Evolutionary conservation across 2,113 vertebrate genomes (phyloP).

Genomic region (Rhagologus leucostigma): DNA sequence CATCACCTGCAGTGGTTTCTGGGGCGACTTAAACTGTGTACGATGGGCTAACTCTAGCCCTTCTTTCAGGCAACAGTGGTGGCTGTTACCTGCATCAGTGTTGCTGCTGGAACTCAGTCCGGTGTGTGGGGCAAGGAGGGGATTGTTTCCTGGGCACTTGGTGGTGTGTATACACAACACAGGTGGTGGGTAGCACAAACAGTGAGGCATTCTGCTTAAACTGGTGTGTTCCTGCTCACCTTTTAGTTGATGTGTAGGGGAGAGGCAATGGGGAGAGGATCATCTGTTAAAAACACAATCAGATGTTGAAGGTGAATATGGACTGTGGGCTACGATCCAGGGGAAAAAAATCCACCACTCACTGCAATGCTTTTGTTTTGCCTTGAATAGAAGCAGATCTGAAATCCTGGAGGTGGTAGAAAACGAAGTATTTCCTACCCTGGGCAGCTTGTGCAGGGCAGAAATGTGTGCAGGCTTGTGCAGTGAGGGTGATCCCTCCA

Average conservation of each 20-base stretch:
- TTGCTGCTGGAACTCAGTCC: neutral
- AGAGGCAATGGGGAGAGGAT: neutral
- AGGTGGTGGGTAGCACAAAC: neutral
- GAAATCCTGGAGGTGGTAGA: neutral
- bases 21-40: neutral
- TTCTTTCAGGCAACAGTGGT: neutral
- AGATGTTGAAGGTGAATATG: neutral
- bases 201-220: neutral
- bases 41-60: neutral
- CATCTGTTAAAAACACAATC: neutral
- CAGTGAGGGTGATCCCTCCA: neutral
- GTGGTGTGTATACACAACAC: neutral
- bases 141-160: neutral
- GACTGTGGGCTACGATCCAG: neutral
- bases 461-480: neutral
- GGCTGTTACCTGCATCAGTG: neutral
- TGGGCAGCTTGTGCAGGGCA: neutral
- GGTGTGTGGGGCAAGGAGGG: neutral
- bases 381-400: neutral
- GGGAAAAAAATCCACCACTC: neutral
- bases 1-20: neutral
- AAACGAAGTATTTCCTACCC: neutral
- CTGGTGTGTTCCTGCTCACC: neutral
- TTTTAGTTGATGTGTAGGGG: neutral
- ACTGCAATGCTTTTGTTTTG: neutral